Percentiles rank a stretch among this genome's conserved stretches.
Conservation (phyloP, 2,113 vertebrate genomes). For the Manacus vitellinus region DNA sequence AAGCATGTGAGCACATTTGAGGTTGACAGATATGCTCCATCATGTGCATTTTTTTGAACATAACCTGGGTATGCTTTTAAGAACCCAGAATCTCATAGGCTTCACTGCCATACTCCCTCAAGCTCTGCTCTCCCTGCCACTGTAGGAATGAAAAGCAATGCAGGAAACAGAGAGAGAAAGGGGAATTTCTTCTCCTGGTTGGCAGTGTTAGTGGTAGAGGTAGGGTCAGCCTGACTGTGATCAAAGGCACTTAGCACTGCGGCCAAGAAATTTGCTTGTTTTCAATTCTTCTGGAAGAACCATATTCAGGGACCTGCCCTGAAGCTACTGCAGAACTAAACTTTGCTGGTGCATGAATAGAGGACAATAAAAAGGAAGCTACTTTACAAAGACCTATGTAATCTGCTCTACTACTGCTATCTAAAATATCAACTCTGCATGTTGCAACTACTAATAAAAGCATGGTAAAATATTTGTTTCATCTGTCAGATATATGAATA, state of each 20-base stretch:
- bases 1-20: not conserved
- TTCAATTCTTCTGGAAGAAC: not conserved
- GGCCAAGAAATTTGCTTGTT: not conserved
- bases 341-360: not conserved
- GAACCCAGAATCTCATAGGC: not conserved
- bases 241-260: not conserved
- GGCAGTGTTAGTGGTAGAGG: not conserved
- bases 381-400: not conserved
- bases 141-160: not conserved
- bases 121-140: not conserved
- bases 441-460: not conserved
- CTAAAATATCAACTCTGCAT: not conserved
- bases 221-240: not conserved
- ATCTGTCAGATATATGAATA: not conserved
- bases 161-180: not conserved
- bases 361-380: not conserved
- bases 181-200: not conserved
- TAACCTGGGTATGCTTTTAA: not conserved
- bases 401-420: not conserved
- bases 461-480: not conserved
- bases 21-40: not conserved
- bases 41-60: not conserved
- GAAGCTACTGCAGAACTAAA: not conserved
- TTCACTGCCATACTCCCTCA: not conserved
- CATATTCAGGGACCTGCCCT: not conserved